Evolutionary conservation across 2,888 invertebrate species (phyloP), one percentile per base, ranked within the genome.

Genomic region (Griposia aprilina): DNA sequence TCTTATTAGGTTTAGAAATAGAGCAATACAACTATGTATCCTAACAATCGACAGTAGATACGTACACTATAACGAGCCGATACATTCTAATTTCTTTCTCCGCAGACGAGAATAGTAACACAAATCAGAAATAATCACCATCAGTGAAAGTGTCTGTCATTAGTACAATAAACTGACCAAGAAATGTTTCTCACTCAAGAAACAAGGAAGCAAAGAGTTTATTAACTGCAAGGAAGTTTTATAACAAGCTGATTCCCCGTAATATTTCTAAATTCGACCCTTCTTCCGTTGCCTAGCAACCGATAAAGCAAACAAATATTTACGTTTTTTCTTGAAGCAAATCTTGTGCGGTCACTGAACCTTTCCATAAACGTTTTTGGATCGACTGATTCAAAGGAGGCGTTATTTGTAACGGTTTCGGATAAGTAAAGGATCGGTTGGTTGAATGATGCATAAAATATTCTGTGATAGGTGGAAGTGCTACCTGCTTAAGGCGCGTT

Each of bases 301-400:
- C 59, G 81, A 71, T 66, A 74, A 80, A 78, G 78, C 88, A 91
- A 93, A 93, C 90, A 91, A 92, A 93, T 90, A 92, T 91, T 90
- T 89, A 87, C 81, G 66, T 80, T 85, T 89, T 89, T 88, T 87
- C 87, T 82, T 78, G 74, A 87, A 88, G 81, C 78, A 84, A 90
- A 84, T 81, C 81, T 63, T 79, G 60, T 75, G 59, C 85, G 91
- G 87, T 89, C 90, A 74, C 50, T 86, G 90, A 91, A 87, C 91
- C 86, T 81, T 82, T 69, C 81, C 77, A 74, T 52, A 69, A 69
- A 68, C 76, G 71, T 70, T 71, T 78, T 81, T 78, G 78, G 69
- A 76, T 74, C 69, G 52, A 76, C 63, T 41, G 36, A 72, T 60
- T 77, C n/a, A 68, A 70, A 55, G 70, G n/a, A 76, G 71, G 62